Conservation (phyloP, 2,113 vertebrate species). For the Lepus europaeus region DNA sequence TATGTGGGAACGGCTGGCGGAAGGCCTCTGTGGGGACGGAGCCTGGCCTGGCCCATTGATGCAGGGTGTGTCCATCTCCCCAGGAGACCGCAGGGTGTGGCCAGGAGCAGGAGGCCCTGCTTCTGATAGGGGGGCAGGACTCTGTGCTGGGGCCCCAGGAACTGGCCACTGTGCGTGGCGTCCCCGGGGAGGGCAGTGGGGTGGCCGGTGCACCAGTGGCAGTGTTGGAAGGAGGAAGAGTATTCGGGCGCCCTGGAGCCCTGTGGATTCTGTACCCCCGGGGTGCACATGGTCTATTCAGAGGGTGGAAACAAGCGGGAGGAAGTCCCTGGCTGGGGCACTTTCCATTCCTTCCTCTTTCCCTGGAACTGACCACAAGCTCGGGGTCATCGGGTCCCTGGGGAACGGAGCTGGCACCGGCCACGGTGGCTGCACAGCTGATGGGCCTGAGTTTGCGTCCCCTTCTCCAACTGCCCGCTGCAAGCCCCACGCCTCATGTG, state of each 20-base stretch:
- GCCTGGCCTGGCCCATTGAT: background rate
- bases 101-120: too few species aligned
- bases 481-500: background rate
- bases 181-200: background rate
- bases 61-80: background rate
- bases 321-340: background rate
- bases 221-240: background rate
- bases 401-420: background rate
- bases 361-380: background rate
- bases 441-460: background rate
- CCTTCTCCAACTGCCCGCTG: background rate
- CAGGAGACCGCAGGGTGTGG: background rate
- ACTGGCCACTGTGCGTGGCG: background rate
- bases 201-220: rapidly evolving
- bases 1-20: rapidly evolving
- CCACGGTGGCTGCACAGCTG: background rate
- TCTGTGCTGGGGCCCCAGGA: background rate
- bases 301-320: background rate
- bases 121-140: too few species aligned
- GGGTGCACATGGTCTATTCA: background rate
- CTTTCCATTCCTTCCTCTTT: background rate
- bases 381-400: background rate
- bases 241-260: background rate
- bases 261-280: background rate
- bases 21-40: background rate